phyloP scores from a whole-genome alignment of 1,140 invertebrate genomes.

The Matsumurasca onukii region DNA sequence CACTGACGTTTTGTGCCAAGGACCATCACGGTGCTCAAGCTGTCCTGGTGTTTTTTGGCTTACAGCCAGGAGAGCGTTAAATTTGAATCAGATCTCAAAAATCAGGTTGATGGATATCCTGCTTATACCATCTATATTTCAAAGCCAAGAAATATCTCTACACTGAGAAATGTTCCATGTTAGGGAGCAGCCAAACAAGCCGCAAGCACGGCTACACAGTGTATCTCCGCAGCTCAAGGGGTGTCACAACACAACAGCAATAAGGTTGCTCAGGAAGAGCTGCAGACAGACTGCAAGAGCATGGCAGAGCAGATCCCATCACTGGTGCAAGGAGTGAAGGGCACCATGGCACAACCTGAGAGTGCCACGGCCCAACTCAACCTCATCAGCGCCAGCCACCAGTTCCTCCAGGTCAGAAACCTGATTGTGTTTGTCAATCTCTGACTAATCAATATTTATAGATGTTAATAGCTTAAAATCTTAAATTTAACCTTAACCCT shows the following conservation, averaged over 20 bases:
- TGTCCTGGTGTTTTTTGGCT: too few relatives aligned
- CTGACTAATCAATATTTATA: too few relatives aligned
- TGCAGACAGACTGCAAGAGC: slow-evolving; percentile 73
- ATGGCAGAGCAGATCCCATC: slow-evolving; percentile 80
- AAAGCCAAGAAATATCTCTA: too few relatives aligned
- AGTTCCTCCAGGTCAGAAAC: slow-evolving; percentile 65
- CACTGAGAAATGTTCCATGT: background rate
- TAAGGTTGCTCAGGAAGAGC: slow-evolving; percentile 64
- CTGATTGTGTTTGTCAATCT: background rate
- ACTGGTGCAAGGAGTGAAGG: slow-evolving; percentile 79
- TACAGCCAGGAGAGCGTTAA: too few relatives aligned
- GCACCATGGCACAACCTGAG: slow-evolving; percentile 67
- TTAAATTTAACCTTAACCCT: too few relatives aligned
- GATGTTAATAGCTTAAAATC: too few relatives aligned
- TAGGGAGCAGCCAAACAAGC: slow-evolving; percentile 78
- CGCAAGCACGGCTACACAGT: slow-evolving; percentile 85
- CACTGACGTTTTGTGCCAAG: too few relatives aligned
- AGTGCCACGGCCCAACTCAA: slow-evolving; percentile 75
- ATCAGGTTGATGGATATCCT: too few relatives aligned
- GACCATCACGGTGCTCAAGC: too few relatives aligned
- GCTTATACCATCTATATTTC: too few relatives aligned
- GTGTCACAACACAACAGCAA: slow-evolving; percentile 71
- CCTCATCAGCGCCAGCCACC: slow-evolving; percentile 84
- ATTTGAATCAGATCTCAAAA: too few relatives aligned
- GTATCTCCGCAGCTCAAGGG: slow-evolving; percentile 83